Conservation (phyloP, 2,113 vertebrate species). For the Camarhynchus parvulus region DNA sequence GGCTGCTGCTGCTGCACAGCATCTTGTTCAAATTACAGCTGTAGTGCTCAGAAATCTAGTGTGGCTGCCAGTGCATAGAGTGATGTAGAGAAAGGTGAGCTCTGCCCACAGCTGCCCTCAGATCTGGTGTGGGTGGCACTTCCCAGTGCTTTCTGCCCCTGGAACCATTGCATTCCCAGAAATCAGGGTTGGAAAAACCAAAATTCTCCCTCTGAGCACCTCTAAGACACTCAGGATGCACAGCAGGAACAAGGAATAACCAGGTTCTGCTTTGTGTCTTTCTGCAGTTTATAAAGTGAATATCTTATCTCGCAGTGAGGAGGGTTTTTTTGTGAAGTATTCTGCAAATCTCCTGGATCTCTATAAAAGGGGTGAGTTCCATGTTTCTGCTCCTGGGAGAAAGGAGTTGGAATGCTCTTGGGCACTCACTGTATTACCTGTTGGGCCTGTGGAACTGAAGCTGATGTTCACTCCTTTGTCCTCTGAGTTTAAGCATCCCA, state of each 20-base stretch:
- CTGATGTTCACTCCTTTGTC: not conserved
- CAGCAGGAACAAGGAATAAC: not conserved
- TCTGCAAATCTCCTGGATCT: conserved; percentile 79
- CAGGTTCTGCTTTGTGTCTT: not conserved
- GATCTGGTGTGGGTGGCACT: not conserved
- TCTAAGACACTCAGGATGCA: too few species aligned
- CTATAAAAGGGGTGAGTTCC: conserved; percentile 81
- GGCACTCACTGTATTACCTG: not conserved
- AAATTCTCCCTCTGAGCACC: not conserved
- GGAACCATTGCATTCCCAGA: not conserved
- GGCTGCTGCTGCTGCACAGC: not conserved
- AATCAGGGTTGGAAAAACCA: not conserved
- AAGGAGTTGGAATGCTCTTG: not conserved
- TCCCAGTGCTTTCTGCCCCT: not conserved
- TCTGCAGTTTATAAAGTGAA: conserved; percentile 84
- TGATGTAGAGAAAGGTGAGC: not conserved
- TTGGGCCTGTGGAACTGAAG: not conserved
- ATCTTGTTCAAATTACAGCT: not conserved
- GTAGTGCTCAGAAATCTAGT: not conserved
- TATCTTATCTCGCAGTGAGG: conserved; percentile 74
- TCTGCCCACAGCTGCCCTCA: not conserved
- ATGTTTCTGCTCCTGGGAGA: not conserved
- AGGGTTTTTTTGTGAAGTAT: conserved; percentile 87
- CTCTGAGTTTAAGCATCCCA: not conserved
- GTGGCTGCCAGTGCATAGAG: not conserved